Percentiles rank a stretch among this genome's conserved stretches.
These are phyloP conservation scores for Mylabris phalerata DNA, from an alignment of 1,140 invertebrate species.

Conservation along the genomic window DNA sequence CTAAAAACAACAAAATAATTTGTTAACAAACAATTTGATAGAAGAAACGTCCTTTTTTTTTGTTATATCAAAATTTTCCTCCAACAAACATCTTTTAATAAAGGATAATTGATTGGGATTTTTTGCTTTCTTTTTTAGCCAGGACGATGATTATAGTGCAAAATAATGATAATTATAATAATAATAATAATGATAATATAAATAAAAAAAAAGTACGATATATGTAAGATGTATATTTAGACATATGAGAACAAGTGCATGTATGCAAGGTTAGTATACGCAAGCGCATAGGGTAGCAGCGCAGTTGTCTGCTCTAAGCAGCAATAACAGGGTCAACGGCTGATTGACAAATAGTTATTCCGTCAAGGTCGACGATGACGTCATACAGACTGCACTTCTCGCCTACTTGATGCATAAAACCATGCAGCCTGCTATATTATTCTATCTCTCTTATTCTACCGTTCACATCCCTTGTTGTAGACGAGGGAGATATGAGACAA, in stretches of 20 bases:
- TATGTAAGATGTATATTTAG: conserved; percentile 14
- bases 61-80: too few relatives aligned
- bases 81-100: too few relatives aligned
- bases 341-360: conserved; percentile 36
- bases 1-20: too few relatives aligned
- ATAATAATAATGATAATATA: not conserved
- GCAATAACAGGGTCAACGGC: conserved; percentile 32
- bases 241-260: conserved; percentile 21
- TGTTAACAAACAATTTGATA: too few relatives aligned
- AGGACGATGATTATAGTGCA: not conserved
- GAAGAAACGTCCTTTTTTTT: too few relatives aligned
- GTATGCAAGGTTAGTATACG: conserved; percentile 21
- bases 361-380: conserved; percentile 32
- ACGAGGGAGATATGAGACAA: too few relatives aligned
- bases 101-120: too few relatives aligned
- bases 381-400: conserved; percentile 21
- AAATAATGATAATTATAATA: not conserved
- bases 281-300: conserved; percentile 5
- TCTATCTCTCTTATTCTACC: conserved; percentile 1
- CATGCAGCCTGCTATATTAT: conserved; percentile 8
- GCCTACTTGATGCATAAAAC: conserved; percentile 14
- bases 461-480: not conserved
- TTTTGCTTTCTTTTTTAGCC: too few relatives aligned
- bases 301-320: conserved; percentile 20
- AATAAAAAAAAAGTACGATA: conserved; percentile 1